Evolutionary conservation across 2,113 vertebrate genomes (phyloP).

Genomic region (Cyanoramphus novaezelandiae): DNA sequence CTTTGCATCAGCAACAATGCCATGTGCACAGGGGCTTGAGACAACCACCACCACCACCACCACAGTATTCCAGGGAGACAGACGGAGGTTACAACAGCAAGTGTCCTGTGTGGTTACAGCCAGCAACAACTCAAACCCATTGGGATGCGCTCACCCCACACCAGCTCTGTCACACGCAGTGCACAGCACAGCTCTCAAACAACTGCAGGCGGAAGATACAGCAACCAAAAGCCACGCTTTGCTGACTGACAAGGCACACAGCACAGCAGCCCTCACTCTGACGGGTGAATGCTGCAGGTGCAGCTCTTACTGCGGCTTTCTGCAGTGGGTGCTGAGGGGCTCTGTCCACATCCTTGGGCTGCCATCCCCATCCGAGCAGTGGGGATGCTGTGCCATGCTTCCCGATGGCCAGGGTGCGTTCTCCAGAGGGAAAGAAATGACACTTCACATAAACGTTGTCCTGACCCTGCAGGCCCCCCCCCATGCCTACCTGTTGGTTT

Average conservation of each 20-base stretch:
- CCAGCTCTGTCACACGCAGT: background rate
- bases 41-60: background rate
- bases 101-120: accelerated
- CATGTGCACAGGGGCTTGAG: background rate
- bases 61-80: background rate
- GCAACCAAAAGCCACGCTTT: background rate
- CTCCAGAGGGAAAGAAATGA: background rate
- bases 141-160: background rate
- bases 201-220: background rate
- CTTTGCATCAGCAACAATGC: background rate
- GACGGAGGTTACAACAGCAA: background rate
- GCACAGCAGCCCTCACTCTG: background rate
- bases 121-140: background rate
- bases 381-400: background rate
- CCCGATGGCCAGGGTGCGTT: accelerated
- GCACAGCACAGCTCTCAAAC: background rate
- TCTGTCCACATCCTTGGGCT: background rate
- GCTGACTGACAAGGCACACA: background rate
- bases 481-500: accelerated
- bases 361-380: background rate
- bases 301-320: background rate
- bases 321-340: accelerated
- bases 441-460: background rate
- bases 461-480: background rate
- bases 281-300: accelerated